Base-by-base conservation (phyloP, 2,113 vertebrate genomes). In the Fregata magnificens region DNA sequence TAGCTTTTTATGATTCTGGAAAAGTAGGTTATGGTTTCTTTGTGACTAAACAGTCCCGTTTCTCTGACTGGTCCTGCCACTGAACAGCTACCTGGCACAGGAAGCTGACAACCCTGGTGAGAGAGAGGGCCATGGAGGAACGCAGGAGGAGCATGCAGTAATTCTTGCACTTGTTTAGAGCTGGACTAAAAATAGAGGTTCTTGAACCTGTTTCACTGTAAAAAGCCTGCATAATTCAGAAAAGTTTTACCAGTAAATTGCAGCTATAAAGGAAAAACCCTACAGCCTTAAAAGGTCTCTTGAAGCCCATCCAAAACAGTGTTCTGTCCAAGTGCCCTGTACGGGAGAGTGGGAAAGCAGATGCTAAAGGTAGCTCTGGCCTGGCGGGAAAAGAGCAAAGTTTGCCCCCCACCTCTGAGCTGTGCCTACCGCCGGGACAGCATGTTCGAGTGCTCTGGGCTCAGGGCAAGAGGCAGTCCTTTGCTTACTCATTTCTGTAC, bases 211-310 rank as follows among this genome's bases (percentile, higher is more conserved):
- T 71, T 86, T 88, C 72, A 36, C 59, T 5, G 10, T 52, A 49
- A 84, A 78, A 86, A 86, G 86, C 45, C 62, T 81, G 21, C 77
- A 84, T 84, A 93, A 95, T 93, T 96, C 77, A 74, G 61, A 73
- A 24, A 49, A 89, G n/a, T 91, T 93, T 95, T 91, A 86, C 55
- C 85, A 88, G 93, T 61, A 95, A 95, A 93, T 47, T 88, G 74
- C 49, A 77, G 52, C 92, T 82, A 58, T 62, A 81, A 93, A 88
- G 50, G 19, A 61, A 79, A 81, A 93, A 45, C 11, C 13, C 21
- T 50, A 44, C 50, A 93, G 59, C 95, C 83, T 93, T 95, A 93
- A 95, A 95, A 96, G 73, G 91, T 79, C 94, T 95, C 61, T 82
- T 87, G 86, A 93, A 88, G 19, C 21, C 73, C 65, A 91, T 92